Evolutionary conservation across 2,113 vertebrate species (phyloP).

Genomic region (Poeciliopsis turrubarensis): DNA sequence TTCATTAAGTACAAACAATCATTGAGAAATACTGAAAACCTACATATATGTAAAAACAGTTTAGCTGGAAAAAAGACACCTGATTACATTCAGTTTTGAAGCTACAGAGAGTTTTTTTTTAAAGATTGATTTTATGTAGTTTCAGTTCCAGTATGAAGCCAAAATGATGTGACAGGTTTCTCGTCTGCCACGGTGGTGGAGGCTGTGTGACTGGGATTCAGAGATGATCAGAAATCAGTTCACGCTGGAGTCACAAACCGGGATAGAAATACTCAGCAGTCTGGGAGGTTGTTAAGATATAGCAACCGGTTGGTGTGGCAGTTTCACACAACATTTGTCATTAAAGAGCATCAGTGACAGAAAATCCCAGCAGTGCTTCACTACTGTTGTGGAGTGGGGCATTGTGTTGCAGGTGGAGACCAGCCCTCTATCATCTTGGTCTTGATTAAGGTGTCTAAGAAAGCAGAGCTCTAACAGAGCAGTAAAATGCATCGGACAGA

Average conservation of each 20-base stretch:
- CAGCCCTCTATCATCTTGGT: slow-evolving; percentile 28
- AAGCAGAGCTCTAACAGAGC: slow-evolving; percentile 27
- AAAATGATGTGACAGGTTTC: slow-evolving; percentile 16
- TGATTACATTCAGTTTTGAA: slow-evolving; percentile 1
- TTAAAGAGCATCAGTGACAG: not conserved
- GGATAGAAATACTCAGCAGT: not conserved
- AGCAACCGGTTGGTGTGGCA: not conserved
- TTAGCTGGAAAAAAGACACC: slow-evolving; percentile 6
- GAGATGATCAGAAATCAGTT: not conserved
- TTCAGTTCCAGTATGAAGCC: slow-evolving; percentile 31
- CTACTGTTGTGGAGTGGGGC: not conserved
- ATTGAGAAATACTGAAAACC: not conserved
- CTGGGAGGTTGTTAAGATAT: not conserved
- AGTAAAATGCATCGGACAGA: slow-evolving; percentile 48
- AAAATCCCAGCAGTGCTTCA: not conserved
- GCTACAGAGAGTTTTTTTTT: not conserved
- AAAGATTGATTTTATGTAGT: not conserved
- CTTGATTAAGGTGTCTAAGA: slow-evolving; percentile 15
- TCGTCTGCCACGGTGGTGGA: slow-evolving; percentile 3
- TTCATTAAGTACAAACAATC: slow-evolving; percentile 7
- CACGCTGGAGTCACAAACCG: not conserved
- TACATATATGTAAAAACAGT: not conserved
- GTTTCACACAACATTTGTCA: not conserved
- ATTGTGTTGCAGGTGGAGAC: slow-evolving; percentile 14
- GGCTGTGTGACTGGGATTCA: too few relatives aligned